phyloP scores from a whole-genome alignment of 2,888 invertebrate genomes.

The Atethmia centrago region DNA sequence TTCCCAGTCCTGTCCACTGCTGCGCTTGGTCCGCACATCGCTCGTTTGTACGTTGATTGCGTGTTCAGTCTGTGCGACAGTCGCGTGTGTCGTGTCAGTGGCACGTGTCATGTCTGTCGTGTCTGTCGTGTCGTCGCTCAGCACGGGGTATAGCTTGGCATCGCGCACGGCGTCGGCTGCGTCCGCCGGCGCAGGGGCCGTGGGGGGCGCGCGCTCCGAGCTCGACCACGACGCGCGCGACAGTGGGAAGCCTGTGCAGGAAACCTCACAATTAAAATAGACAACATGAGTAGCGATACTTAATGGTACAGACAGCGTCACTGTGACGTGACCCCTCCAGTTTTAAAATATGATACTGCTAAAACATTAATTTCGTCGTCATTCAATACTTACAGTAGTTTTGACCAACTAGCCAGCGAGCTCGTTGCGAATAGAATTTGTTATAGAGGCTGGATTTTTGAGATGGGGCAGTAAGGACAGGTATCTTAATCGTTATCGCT shows the following conservation, averaged over 20 bases:
- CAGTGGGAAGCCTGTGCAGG: slow-evolving; percentile 43
- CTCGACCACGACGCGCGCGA: slow-evolving; percentile 50
- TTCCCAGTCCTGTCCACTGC: slow-evolving; percentile 80
- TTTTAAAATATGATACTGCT: too few relatives aligned
- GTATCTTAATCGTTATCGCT: too few relatives aligned
- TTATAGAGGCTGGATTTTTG: too few relatives aligned
- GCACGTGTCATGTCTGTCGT: slow-evolving; percentile 66
- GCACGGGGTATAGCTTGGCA: slow-evolving; percentile 64
- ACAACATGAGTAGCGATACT: not conserved
- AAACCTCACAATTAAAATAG: not conserved
- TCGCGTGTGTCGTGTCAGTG: slow-evolving; percentile 8
- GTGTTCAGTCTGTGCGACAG: slow-evolving; percentile 65
- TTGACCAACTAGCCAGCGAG: too few relatives aligned
- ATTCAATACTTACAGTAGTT: too few relatives aligned
- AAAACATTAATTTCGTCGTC: too few relatives aligned
- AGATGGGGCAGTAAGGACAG: too few relatives aligned
- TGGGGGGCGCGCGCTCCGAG: slow-evolving; percentile 44
- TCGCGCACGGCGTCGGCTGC: slow-evolving; percentile 38
- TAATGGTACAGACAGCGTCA: too few relatives aligned
- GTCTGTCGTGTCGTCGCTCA: slow-evolving; percentile 62
- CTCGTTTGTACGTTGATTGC: slow-evolving; percentile 73
- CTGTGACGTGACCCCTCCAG: too few relatives aligned
- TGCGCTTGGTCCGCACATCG: slow-evolving; percentile 77
- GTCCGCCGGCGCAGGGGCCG: slow-evolving; percentile 68
- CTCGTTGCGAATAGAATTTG: too few relatives aligned